Evolutionary conservation across 1,140 invertebrate species (phyloP).

Genomic region (Sitodiplosis mosellana): DNA sequence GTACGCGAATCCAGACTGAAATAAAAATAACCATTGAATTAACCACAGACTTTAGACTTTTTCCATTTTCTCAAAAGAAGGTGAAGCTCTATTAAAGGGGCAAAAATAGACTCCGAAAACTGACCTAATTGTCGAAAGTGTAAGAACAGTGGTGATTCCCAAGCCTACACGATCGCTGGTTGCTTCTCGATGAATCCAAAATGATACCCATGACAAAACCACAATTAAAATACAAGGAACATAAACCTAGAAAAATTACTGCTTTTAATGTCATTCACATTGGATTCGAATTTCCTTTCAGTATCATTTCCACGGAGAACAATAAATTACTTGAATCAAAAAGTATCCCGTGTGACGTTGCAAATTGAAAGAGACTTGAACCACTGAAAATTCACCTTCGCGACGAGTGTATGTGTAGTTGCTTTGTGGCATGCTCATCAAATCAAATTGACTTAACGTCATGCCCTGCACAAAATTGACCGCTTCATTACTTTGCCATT

Average conservation of each 20-base stretch:
- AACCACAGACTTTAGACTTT: too few species aligned
- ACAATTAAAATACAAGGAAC: slow-evolving; percentile 88
- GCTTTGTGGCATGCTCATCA: slow-evolving; percentile 66
- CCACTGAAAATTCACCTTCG: slow-evolving; percentile 71
- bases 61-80: too few species aligned
- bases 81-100: too few species aligned
- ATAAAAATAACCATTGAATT: too few species aligned
- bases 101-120: too few species aligned
- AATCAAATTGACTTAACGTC: slow-evolving; percentile 76
- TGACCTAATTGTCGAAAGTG: slow-evolving; percentile 57
- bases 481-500: slow-evolving; percentile 66
- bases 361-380: slow-evolving; percentile 84
- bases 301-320: too few species aligned
- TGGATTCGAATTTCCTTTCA: too few species aligned
- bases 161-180: slow-evolving; percentile 49
- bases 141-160: slow-evolving; percentile 81
- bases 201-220: slow-evolving; percentile 88
- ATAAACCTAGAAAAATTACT: slow-evolving; percentile 44
- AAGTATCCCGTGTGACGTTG: slow-evolving; percentile 84
- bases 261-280: slow-evolving; percentile 1
- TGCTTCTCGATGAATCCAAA: slow-evolving; percentile 92
- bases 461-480: slow-evolving; percentile 77
- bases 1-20: slow-evolving; percentile 69
- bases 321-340: slow-evolving; percentile 59
- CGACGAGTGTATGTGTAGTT: slow-evolving; percentile 58